These are phyloP conservation scores for Brienomyrus longianalis DNA, from an alignment of 2,113 vertebrate genomes.

Conservation along the genomic window DNA sequence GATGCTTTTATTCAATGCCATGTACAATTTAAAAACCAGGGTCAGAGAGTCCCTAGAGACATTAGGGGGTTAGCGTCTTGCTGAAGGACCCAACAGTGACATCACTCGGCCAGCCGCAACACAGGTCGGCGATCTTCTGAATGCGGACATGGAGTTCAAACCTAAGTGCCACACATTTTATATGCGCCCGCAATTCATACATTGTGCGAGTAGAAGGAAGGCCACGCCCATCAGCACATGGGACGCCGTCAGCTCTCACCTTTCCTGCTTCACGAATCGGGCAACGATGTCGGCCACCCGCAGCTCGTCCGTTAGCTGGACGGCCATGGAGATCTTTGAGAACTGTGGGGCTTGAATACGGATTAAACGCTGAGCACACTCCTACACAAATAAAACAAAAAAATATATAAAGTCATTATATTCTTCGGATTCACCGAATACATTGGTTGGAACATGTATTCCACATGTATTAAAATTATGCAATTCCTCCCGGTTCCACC, in stretches of 20 bases:
- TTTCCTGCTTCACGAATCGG: slow-evolving; percentile 88
- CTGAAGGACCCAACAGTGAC: background rate
- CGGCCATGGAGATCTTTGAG: slow-evolving; percentile 90
- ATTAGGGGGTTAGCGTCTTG: background rate
- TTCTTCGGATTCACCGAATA: background rate
- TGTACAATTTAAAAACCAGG: background rate
- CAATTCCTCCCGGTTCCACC: background rate
- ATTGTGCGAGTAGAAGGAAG: background rate
- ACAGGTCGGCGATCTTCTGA: background rate
- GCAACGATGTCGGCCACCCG: slow-evolving; percentile 81
- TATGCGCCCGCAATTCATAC: background rate
- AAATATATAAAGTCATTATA: background rate
- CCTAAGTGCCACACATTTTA: background rate
- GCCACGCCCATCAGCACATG: background rate
- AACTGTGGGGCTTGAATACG: slow-evolving; percentile 91
- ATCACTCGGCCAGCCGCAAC: background rate
- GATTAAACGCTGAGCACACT: slow-evolving; percentile 76
- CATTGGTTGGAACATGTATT: background rate
- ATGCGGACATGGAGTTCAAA: background rate
- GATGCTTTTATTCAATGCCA: background rate
- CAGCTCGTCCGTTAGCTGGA: slow-evolving; percentile 87
- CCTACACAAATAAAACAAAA: background rate
- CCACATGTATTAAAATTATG: background rate
- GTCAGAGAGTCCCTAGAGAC: background rate
- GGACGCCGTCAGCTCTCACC: slow-evolving; percentile 50